Evolutionary conservation across 2,888 invertebrate species (phyloP).

Genomic region (Stegana nigrithorax): DNA sequence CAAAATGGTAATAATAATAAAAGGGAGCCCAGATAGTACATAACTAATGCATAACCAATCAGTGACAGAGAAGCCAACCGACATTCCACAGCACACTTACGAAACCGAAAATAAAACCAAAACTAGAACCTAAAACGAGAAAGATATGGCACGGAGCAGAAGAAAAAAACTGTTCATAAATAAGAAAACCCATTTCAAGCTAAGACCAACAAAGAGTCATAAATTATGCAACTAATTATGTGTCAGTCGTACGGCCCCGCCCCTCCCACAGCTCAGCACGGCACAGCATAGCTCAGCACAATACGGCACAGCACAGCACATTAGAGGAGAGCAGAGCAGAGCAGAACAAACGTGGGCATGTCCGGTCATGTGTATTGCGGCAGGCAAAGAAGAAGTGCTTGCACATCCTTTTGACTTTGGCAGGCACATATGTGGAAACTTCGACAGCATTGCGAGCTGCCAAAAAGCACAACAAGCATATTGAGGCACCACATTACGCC

Average conservation of each 20-base stretch:
- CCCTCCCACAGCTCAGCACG: background rate
- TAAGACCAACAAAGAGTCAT: constrained; percentile 30
- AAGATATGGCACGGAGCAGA: background rate
- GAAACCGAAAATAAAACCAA: background rate
- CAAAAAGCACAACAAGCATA: background rate
- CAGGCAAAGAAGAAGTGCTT: no score
- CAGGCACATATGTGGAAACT: background rate
- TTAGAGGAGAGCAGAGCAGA: no score
- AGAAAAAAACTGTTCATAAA: background rate
- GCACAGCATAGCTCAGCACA: background rate
- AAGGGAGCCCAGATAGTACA: no score
- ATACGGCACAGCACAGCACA: no score
- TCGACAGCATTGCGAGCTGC: no score
- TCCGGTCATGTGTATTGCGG: no score
- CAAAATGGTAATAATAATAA: no score
- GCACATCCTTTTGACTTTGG: background rate
- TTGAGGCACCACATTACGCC: no score
- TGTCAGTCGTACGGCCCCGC: constrained; percentile 36
- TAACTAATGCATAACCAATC: constrained; percentile 14
- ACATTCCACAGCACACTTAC: background rate
- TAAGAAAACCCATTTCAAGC: constrained; percentile 1
- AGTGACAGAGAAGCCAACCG: background rate
- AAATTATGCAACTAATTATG: constrained; percentile 56
- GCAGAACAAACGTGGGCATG: no score
- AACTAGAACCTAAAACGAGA: background rate